Percentiles rank a stretch among this genome's conserved stretches.
Evolutionary conservation across 2,797 vertebrate genomes (phyloP).

Genomic region (Chromobotia macracanthus): DNA sequence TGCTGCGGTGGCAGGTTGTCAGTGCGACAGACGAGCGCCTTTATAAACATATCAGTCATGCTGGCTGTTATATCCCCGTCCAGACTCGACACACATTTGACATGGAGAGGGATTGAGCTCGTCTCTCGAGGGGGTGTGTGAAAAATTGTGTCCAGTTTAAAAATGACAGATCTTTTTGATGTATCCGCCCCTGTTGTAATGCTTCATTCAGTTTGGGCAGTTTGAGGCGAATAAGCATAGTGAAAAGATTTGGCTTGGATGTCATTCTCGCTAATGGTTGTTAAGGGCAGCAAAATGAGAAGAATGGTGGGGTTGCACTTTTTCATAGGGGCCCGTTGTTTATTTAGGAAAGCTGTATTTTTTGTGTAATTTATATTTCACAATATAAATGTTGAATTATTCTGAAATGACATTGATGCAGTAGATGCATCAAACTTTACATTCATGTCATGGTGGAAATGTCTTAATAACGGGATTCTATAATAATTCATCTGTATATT

Average conservation of each 20-base stretch:
- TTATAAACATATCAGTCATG: slow-evolving; percentile 84
- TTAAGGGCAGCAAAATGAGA: neutral
- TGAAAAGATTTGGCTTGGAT: slow-evolving; percentile 42
- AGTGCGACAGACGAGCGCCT: slow-evolving; percentile 67
- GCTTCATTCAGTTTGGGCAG: slow-evolving; percentile 40
- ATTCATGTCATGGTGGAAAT: neutral
- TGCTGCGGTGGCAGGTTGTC: slow-evolving; percentile 75
- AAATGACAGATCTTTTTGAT: slow-evolving; percentile 72
- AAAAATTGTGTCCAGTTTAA: slow-evolving; percentile 73
- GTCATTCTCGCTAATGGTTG: slow-evolving; percentile 30
- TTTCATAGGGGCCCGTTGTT: neutral
- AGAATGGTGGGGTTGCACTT: neutral
- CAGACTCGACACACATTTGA: slow-evolving; percentile 65
- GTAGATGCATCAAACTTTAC: neutral
- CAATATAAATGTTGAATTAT: neutral
- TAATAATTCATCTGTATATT: neutral
- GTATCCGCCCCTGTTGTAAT: slow-evolving; percentile 74
- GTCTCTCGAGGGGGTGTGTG: slow-evolving; percentile 60
- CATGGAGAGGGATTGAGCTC: slow-evolving; percentile 57
- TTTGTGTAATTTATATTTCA: neutral
- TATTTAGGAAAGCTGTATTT: neutral
- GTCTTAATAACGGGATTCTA: too few relatives aligned
- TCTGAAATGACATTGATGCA: neutral
- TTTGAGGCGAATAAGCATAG: slow-evolving; percentile 48
- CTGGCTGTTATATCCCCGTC: slow-evolving; percentile 74